These are phyloP conservation scores for Sinocyclocheilus rhinocerous DNA, from an alignment of 2,113 vertebrate genomes.

Conservation along the genomic window DNA sequence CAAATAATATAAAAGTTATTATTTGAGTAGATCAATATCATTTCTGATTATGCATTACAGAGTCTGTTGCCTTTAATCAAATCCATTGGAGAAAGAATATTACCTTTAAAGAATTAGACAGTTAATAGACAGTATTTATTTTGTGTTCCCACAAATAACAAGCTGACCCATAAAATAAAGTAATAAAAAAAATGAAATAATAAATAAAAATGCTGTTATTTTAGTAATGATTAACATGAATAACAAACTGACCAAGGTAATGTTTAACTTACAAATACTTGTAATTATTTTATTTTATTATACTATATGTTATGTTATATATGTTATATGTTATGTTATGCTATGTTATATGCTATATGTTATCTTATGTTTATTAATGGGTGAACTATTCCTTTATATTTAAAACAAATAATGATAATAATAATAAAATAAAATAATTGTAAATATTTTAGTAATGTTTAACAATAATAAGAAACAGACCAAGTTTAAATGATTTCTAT, in stretches of 20 bases:
- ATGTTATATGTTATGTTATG: not conserved
- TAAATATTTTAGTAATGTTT: not conserved
- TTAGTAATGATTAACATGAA: no score
- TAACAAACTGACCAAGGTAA: no score
- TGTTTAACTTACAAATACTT: no score
- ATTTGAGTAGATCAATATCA: not conserved
- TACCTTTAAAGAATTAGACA: conserved; percentile 15
- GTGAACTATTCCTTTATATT: no score
- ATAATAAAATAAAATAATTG: no score
- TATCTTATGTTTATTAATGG: no score
- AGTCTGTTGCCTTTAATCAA: conserved; percentile 30
- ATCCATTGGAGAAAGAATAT: conserved; percentile 12
- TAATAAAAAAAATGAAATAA: not conserved
- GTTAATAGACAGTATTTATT: not conserved
- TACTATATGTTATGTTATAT: no score
- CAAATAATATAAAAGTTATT: not conserved
- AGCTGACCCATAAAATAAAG: no score
- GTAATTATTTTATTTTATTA: no score
- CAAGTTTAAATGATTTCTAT: not conserved
- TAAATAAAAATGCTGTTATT: no score
- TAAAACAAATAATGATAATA: not conserved
- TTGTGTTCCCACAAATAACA: not conserved
- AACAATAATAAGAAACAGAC: no score
- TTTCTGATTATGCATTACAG: conserved; percentile 26
- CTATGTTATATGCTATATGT: no score